phyloP scores from a whole-genome alignment of 2,888 invertebrate genomes.

The Drosophila monieri region DNA sequence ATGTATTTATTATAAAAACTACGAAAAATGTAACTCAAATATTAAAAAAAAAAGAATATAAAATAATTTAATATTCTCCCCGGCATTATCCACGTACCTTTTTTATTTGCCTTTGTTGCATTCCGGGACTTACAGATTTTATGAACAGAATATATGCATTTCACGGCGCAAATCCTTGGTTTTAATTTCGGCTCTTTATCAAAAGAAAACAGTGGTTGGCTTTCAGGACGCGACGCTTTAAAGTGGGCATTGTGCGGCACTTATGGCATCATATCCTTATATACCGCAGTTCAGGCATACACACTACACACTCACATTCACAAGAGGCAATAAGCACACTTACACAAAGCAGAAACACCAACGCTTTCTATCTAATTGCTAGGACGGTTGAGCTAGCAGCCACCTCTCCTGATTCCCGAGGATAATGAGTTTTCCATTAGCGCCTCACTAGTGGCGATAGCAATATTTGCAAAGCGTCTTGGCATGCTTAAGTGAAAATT shows the following conservation, averaged over 20 bases:
- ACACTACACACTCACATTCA: slow-evolving; percentile 2
- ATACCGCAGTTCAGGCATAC: slow-evolving; percentile 15
- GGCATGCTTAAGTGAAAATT: slow-evolving; percentile 60
- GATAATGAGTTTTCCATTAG: slow-evolving; percentile 76
- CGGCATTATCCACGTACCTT: slow-evolving; percentile 5
- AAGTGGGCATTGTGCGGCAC: slow-evolving; percentile 15
- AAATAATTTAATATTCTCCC: background rate
- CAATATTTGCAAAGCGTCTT: slow-evolving; percentile 53
- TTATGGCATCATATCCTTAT: slow-evolving; percentile 8
- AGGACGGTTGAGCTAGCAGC: slow-evolving; percentile 8
- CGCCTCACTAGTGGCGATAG: slow-evolving; percentile 47
- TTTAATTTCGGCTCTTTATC: slow-evolving; percentile 15
- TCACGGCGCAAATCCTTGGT: slow-evolving; percentile 6
- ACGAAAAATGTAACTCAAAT: background rate
- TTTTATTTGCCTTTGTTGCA: background rate
- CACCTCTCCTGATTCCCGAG: slow-evolving; percentile 8
- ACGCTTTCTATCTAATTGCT: slow-evolving; percentile 56
- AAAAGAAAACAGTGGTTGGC: slow-evolving; percentile 8
- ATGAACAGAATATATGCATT: background rate
- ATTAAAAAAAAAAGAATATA: background rate
- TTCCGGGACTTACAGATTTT: background rate
- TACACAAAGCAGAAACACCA: slow-evolving; percentile 3
- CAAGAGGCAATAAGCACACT: slow-evolving; percentile 20
- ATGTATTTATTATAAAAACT: too few species aligned
- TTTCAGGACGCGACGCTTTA: slow-evolving; percentile 15